Evolutionary conservation across 2,797 vertebrate species (phyloP), one percentile per base, ranked within the genome.

Genomic region (Sebastes diaconus): DNA sequence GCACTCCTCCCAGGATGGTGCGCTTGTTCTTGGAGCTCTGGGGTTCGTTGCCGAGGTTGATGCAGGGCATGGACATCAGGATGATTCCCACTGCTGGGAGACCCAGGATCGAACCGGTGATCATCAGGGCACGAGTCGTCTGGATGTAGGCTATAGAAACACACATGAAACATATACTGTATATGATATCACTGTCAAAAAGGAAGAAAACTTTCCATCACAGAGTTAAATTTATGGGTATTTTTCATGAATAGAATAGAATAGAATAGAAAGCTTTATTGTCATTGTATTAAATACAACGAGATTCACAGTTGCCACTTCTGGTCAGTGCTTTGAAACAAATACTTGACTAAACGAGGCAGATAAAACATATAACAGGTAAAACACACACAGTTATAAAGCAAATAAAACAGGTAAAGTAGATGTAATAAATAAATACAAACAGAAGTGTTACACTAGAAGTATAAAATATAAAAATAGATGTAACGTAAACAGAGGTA

Each of bases 51-150:
- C 97, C 97, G 80, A 99, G 95, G 27, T 93, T 97, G 93, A 99
- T 98, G 88, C 97, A 99, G 61, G 98, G 97, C 93, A 98, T 95
- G 61, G 98, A 97, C 0, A 97, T 97, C 27, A 99, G 94, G 78
- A 98, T 90, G 65, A 99, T 93, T 52, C 94, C 95, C 70, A 98
- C 94, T 0, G 97, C 97, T 0, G 97, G 97, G 20, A 99, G 94
- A 5, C 98, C 98, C 85, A 99, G 93, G 58, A 99, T 97, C 0
- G 97, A 97, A 13, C 95, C 97, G 0, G 96, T 95, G 11, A 99
- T 96, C 99, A 99, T 99, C 90, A 99, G 94, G 0, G 98, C 98
- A 3, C 99, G 96, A 29, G 97, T 96, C 0, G 97, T 97, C 91
- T 99, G 99, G 90, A 99, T 95, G 0, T 99, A 98, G 9, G 97